Percentiles rank a stretch among this genome's conserved stretches.
Conservation (phyloP, 1,140 invertebrate genomes). For the Scaptomyza graminum region DNA sequence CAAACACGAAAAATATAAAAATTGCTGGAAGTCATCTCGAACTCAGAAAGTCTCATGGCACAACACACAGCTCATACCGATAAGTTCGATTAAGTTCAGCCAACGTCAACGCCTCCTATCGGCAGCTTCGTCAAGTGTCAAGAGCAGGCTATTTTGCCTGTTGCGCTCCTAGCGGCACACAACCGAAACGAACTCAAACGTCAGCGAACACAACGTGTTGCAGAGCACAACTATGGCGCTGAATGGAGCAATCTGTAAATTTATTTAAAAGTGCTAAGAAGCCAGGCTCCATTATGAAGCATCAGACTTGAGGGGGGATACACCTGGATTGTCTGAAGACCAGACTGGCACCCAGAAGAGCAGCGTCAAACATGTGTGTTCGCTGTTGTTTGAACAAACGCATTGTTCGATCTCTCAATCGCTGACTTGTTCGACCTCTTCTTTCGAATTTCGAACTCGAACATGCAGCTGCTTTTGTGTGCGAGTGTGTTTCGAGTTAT, state of each 20-base stretch:
- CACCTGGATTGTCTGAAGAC: not conserved
- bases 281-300: not conserved
- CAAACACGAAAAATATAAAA: slow-evolving; percentile 13
- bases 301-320: not conserved
- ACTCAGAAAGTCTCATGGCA: too few relatives aligned
- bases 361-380: slow-evolving; percentile 12
- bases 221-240: not conserved
- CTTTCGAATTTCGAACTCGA: slow-evolving; percentile 64
- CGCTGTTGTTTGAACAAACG: slow-evolving; percentile 4
- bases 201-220: slow-evolving; percentile 21
- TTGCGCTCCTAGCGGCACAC: too few relatives aligned
- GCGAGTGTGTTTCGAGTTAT: slow-evolving; percentile 26
- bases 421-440: slow-evolving; percentile 17
- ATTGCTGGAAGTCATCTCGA: too few relatives aligned
- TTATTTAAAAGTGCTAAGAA: not conserved
- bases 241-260: slow-evolving; percentile 4
- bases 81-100: too few relatives aligned
- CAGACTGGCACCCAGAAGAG: not conserved
- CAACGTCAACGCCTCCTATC: too few relatives aligned
- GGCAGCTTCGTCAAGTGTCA: too few relatives aligned
- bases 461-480: slow-evolving; percentile 26
- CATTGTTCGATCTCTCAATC: slow-evolving; percentile 18
- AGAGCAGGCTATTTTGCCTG: too few relatives aligned
- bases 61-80: too few relatives aligned
- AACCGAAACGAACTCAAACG: slow-evolving; percentile 29